Evolutionary conservation across 2,888 invertebrate genomes (phyloP), one percentile per base, ranked within the genome.

Genomic region (Anaspis maculata): DNA sequence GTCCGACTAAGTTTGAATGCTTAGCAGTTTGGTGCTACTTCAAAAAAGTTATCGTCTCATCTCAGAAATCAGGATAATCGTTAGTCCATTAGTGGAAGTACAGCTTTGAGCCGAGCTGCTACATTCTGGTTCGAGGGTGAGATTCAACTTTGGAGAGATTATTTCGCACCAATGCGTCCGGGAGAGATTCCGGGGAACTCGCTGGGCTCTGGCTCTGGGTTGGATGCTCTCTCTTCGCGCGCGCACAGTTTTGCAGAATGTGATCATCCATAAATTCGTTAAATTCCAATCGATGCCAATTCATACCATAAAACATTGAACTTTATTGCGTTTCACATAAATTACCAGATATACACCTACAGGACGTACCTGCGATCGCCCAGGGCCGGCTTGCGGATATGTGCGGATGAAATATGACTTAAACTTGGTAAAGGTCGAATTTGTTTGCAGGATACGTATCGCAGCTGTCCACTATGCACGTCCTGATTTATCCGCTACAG

Each of bases 61-160:
- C 57, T 52, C 50, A 50, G 55, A 52, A 57, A 57, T 55, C 55
- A 46, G 57, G 57, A 57, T 59, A 60, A 60, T 60, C 59, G 57
- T 56, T 54, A 57, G 57, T 56, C 59, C 59, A 57, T 59, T 60
- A 60, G 56, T 54, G 50, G 48, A 54, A 50, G 51, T 48, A 48
- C 46, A 47, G 52, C 50, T 51, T 41, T 44, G 49, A 46, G 46
- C 45, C 48, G 39, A 39, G 44, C 42, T 42, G 48, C 46, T 48
- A 46, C 52, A 50, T 46, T 49, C 44, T 40, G 43, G 41, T 39
- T 31, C 27, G 37, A 32, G 46, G 44, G 45, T 31, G 46, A 45
- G 39, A 47, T 45, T 45, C 51, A 51, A 53, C 53, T 52, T 52
- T 44, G 41, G 39, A 37, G 45, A 43, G 53, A 56, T 56, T 55